These are phyloP conservation scores for Lateolabrax maculatus DNA, from an alignment of 2,797 vertebrate species.

Conservation along the genomic window DNA sequence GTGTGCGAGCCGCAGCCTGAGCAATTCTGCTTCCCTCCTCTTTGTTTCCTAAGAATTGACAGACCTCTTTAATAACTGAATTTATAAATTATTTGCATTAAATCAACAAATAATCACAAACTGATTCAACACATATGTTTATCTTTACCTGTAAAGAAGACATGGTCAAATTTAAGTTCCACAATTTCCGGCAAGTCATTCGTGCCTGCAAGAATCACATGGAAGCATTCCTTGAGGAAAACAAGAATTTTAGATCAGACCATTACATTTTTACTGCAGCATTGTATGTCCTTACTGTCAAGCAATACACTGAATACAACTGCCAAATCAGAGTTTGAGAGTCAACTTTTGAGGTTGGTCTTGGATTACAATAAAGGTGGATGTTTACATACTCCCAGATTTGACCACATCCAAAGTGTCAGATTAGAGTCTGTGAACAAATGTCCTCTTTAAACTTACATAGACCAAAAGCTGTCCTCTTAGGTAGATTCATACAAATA, in stretches of 20 bases:
- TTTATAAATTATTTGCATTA: neutral
- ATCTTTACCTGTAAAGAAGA: slow-evolving; percentile 84
- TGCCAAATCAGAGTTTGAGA: neutral
- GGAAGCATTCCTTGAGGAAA: slow-evolving; percentile 84
- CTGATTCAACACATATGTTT: neutral
- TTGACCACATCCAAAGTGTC: neutral
- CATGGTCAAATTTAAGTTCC: slow-evolving; percentile 85
- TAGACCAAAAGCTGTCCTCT: neutral
- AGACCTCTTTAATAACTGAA: neutral
- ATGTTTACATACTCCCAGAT: neutral
- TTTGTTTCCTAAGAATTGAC: slow-evolving; percentile 66
- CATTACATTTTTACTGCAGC: neutral
- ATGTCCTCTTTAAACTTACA: neutral
- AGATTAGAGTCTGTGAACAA: neutral
- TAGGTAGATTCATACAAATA: slow-evolving; percentile 4
- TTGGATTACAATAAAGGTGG: neutral
- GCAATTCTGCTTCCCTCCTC: slow-evolving; percentile 82
- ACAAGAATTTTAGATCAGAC: slow-evolving; percentile 50
- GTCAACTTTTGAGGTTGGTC: neutral
- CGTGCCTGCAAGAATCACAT: slow-evolving; percentile 75
- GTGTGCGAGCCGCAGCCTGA: slow-evolving; percentile 76
- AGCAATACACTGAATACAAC: neutral
- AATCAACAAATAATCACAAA: neutral
- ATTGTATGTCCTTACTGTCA: neutral
- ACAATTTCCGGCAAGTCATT: slow-evolving; percentile 80